A percentile compares a stretch with the other conserved stretches of the same genome.
Evolutionary conservation across 2,888 invertebrate species (phyloP).

Genomic region (Epirrhoe alternata): DNA sequence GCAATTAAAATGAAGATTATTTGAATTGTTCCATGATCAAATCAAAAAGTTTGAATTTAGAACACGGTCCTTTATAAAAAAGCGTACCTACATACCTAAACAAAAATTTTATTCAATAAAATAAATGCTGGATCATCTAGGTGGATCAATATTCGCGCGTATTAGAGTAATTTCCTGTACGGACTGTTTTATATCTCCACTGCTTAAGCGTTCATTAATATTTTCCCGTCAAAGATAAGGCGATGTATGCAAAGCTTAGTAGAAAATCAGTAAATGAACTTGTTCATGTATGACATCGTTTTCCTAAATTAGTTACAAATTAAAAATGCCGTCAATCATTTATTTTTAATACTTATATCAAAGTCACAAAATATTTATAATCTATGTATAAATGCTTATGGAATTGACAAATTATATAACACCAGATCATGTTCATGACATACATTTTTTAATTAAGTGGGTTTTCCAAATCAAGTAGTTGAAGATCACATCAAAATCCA

Average conservation of each 20-base stretch:
- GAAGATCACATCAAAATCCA: not conserved
- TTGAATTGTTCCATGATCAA: too few relatives aligned
- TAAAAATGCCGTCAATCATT: conserved; percentile 28
- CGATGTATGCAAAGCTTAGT: not conserved
- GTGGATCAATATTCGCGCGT: too few relatives aligned
- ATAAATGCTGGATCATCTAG: too few relatives aligned
- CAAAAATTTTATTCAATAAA: not conserved
- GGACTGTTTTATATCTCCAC: too few relatives aligned
- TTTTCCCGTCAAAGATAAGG: not conserved
- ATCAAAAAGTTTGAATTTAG: too few relatives aligned
- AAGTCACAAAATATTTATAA: conserved; percentile 20
- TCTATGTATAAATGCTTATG: conserved; percentile 17
- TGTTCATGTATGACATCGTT: not conserved
- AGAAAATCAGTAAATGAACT: not conserved
- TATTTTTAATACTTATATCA: conserved; percentile 16
- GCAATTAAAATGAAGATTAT: too few relatives aligned
- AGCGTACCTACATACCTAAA: not conserved
- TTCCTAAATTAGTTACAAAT: conserved; percentile 7
- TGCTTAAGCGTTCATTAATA: not conserved
- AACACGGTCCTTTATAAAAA: too few relatives aligned
- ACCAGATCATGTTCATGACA: conserved; percentile 14
- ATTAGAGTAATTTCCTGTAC: too few relatives aligned
- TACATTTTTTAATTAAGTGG: not conserved
- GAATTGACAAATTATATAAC: conserved; percentile 10
- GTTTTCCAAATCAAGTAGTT: not conserved